Evolutionary conservation across 1,140 invertebrate species (phyloP).

Genomic region (Tetragonula clypearis): DNA sequence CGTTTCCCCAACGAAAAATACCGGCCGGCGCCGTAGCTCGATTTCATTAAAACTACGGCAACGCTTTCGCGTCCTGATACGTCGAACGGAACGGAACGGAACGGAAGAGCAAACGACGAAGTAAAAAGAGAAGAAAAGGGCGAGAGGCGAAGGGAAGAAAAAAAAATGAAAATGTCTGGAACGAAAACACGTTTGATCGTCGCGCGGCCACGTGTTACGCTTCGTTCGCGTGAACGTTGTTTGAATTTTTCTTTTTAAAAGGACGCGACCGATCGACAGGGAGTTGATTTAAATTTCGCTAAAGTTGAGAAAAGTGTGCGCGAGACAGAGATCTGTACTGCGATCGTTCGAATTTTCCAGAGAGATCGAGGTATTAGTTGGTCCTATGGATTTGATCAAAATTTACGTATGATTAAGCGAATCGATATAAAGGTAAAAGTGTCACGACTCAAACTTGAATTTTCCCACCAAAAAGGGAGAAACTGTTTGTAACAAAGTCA

Average conservation of each 20-base stretch:
- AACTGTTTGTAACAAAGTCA: no score
- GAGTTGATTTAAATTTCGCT: no score
- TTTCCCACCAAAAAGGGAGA: no score
- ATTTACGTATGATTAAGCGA: no score
- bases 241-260: background rate
- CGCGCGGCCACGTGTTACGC: background rate
- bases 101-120: background rate
- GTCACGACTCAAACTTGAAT: no score
- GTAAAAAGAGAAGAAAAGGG: no score
- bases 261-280: background rate
- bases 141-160: no score
- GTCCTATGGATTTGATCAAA: no score
- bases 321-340: background rate
- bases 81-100: constrained; percentile 23
- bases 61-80: constrained; percentile 32
- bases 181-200: constrained; percentile 13
- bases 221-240: background rate
- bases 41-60: constrained; percentile 35
- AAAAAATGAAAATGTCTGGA: background rate
- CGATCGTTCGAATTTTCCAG: no score
- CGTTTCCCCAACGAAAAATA: constrained; percentile 24
- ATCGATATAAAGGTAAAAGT: no score
- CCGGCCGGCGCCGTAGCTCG: background rate
- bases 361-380: no score
- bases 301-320: background rate